Conservation (phyloP, 2,797 vertebrate genomes). For the Scomberomorus guttatus region DNA sequence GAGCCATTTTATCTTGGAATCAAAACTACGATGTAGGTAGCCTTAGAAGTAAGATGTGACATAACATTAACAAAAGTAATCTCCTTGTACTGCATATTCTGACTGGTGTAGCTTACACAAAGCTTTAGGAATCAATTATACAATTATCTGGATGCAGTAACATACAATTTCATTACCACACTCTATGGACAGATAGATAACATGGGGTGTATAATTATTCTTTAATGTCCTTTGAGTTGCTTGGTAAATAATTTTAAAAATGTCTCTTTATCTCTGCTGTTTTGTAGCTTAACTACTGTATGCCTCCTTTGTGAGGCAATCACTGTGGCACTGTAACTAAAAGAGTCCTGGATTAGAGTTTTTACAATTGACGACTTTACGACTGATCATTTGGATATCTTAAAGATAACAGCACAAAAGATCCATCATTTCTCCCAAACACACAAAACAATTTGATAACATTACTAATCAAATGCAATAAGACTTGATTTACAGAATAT, state of each 20-base stretch:
- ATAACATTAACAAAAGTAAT: not conserved
- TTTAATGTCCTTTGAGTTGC: constrained; percentile 10
- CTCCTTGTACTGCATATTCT: not conserved
- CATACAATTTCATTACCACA: constrained; percentile 30
- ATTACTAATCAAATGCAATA: not conserved
- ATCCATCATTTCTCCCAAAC: not conserved
- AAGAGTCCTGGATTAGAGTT: constrained; percentile 3
- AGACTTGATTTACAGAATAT: not conserved
- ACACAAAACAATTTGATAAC: too few species aligned
- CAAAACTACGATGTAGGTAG: not conserved
- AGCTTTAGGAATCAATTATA: constrained; percentile 26
- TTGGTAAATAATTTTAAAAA: constrained; percentile 19
- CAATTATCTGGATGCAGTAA: constrained; percentile 25
- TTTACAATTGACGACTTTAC: constrained; percentile 4
- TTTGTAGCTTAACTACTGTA: constrained; percentile 6
- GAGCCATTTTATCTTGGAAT: constrained; percentile 16
- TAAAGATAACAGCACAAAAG: not conserved
- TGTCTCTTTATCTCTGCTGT: constrained; percentile 13
- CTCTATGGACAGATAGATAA: constrained; percentile 1
- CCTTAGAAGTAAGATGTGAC: not conserved
- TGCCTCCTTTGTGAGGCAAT: constrained; percentile 6
- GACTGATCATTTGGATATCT: too few species aligned
- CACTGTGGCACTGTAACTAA: not conserved
- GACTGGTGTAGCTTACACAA: constrained; percentile 7
- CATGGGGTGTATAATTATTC: constrained; percentile 13